These are phyloP conservation scores for Philereme transversata DNA, from an alignment of 2,888 invertebrate species.

Conservation along the genomic window DNA sequence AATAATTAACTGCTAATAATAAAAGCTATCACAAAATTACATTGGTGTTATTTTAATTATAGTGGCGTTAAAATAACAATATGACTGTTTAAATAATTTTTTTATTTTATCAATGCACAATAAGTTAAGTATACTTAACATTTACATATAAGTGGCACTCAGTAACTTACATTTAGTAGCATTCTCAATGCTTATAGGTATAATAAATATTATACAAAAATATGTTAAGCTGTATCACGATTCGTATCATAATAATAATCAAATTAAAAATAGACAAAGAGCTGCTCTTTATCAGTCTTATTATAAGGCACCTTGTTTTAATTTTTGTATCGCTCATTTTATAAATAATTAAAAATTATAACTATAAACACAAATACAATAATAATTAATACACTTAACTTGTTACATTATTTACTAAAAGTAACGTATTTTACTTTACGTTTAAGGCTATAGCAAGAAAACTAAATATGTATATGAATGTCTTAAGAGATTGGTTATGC, in stretches of 20 bases:
- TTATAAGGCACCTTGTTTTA: slow-evolving; percentile 15
- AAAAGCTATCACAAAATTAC: slow-evolving; percentile 4
- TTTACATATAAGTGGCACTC: slow-evolving; percentile 32
- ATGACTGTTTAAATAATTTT: neutral
- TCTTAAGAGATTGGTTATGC: neutral
- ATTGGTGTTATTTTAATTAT: neutral
- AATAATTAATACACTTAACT: neutral
- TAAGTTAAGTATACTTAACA: slow-evolving; percentile 27
- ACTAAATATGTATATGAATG: neutral
- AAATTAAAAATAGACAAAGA: slow-evolving; percentile 23
- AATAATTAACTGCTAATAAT: slow-evolving; percentile 11
- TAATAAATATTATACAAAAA: slow-evolving; percentile 44
- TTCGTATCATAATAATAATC: slow-evolving; percentile 2
- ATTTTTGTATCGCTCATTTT: slow-evolving; percentile 1
- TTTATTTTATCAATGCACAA: slow-evolving; percentile 13
- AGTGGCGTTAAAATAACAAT: neutral
- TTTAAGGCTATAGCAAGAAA: neutral
- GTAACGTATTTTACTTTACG: neutral
- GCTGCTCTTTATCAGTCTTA: slow-evolving; percentile 36
- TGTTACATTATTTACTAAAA: neutral
- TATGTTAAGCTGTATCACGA: slow-evolving; percentile 37
- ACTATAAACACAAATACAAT: neutral
- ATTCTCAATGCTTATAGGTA: slow-evolving; percentile 56
- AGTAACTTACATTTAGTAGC: slow-evolving; percentile 41
- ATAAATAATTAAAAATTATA: neutral